A percentile compares a stretch with the other conserved stretches of the same genome.
Evolutionary conservation across 2,113 vertebrate genomes (phyloP).

Genomic region (Arothron firmamentum): DNA sequence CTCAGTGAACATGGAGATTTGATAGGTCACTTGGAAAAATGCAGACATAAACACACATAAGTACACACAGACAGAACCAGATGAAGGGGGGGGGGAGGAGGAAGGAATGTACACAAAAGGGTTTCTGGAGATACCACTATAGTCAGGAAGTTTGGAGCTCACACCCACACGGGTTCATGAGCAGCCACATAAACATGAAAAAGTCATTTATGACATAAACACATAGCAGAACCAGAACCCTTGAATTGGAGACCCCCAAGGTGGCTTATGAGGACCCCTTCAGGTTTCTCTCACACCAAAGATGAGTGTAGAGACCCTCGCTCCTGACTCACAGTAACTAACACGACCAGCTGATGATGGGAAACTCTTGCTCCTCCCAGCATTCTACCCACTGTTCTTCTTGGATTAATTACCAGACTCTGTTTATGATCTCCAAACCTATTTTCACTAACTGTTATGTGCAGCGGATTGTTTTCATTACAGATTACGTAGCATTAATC

Average conservation of each 20-base stretch:
- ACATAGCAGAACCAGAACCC: neutral
- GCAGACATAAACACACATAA: conserved; percentile 51
- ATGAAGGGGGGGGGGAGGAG: conserved; percentile 13
- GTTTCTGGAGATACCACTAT: conserved; percentile 28
- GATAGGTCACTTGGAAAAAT: conserved; percentile 24
- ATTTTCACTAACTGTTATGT: conserved; percentile 31
- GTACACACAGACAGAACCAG: conserved; percentile 26
- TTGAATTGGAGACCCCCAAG: conserved; percentile 34
- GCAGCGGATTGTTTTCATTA: conserved; percentile 40
- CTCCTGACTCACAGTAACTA: conserved; percentile 48
- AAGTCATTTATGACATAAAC: conserved; percentile 6
- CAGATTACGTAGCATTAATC: conserved; percentile 15
- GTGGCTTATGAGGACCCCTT: conserved; percentile 45
- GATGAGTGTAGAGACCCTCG: conserved; percentile 20
- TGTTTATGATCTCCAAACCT: conserved; percentile 22
- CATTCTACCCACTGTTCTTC: conserved; percentile 27
- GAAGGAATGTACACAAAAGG: conserved; percentile 52
- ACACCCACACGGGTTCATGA: conserved; percentile 48
- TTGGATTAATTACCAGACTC: conserved; percentile 52
- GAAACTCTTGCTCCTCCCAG: conserved; percentile 25
- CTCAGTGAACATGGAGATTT: conserved; percentile 30
- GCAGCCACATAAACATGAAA: conserved; percentile 38
- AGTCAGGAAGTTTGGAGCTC: conserved; percentile 38
- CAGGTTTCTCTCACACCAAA: conserved; percentile 40
- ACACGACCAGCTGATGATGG: conserved; percentile 15